A percentile compares a stretch with the other conserved stretches of the same genome.
Evolutionary conservation across 2,797 vertebrate genomes (phyloP).

Genomic region (Merluccius polli): DNA sequence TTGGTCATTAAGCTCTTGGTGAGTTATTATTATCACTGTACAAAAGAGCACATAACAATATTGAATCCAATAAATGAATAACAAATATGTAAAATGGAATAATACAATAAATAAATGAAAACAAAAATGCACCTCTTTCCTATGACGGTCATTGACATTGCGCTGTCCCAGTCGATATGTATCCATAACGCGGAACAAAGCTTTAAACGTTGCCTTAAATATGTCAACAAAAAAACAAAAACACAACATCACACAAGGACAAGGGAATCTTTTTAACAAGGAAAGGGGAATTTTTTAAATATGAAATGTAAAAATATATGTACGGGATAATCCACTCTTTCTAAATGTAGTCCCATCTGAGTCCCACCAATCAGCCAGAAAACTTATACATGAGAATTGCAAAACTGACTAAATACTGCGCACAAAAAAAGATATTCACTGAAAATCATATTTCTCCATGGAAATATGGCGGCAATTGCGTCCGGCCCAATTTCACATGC

Average conservation of each 20-base stretch:
- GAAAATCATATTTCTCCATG: no score
- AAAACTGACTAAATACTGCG: not conserved
- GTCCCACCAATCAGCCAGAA: no score
- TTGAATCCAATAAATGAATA: not conserved
- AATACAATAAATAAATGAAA: not conserved
- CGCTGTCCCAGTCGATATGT: slow-evolving; percentile 56
- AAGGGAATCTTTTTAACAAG: no score
- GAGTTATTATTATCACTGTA: slow-evolving; percentile 65
- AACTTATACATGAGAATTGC: no score
- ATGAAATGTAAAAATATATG: no score
- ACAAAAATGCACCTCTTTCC: slow-evolving; percentile 60
- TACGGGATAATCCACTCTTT: no score
- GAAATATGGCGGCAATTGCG: no score
- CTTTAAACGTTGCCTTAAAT: slow-evolving; percentile 55
- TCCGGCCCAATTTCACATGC: no score
- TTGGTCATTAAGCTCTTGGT: slow-evolving; percentile 34
- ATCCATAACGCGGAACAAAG: slow-evolving; percentile 47
- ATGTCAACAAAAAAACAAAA: not conserved
- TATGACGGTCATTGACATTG: slow-evolving; percentile 46
- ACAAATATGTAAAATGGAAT: not conserved
- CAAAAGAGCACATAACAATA: slow-evolving; percentile 15
- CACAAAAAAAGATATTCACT: not conserved
- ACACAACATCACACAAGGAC: not conserved
- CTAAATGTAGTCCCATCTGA: no score
- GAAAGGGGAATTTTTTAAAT: no score